Percentiles rank a stretch among this genome's conserved stretches.
phyloP scores from a whole-genome alignment of 37 sponge, comb jelly and placozoan species.

The Chondrosia reniformis region DNA sequence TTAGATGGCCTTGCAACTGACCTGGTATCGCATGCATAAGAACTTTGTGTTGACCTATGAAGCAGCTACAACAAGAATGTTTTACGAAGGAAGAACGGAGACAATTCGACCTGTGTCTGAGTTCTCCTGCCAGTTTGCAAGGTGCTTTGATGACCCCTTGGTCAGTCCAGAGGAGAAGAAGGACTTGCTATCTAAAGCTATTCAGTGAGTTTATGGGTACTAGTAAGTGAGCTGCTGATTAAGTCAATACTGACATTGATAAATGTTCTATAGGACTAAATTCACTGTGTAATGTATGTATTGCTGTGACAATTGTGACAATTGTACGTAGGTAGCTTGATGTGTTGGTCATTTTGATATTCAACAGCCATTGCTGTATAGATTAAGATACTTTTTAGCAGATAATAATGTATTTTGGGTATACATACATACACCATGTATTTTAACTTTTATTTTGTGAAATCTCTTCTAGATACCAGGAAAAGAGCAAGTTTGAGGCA shows the following conservation, averaged over 20 bases:
- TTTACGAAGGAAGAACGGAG: constrained; percentile 78
- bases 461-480: constrained; percentile 50
- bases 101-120: constrained; percentile 83
- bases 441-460: no score
- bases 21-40: constrained; percentile 64
- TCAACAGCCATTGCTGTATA: no score
- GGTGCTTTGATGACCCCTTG: constrained; percentile 17
- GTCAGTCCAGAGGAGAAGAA: neutral
- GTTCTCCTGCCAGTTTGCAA: constrained; percentile 47
- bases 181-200: neutral
- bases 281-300: no score
- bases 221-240: no score
- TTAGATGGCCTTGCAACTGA: constrained; percentile 77
- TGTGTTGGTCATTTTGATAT: no score
- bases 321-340: no score
- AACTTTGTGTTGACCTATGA: constrained; percentile 72
- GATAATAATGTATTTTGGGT: no score
- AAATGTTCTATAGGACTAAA: no score
- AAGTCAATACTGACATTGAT: no score
- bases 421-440: no score
- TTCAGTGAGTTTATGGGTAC: neutral
- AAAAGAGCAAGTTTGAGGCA: constrained; percentile 68
- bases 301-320: no score
- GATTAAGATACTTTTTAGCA: no score
- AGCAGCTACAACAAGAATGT: constrained; percentile 80